A percentile compares a stretch with the other conserved stretches of the same genome.
These are phyloP conservation scores for Troides helena DNA, from an alignment of 2,888 invertebrate genomes.

Conservation along the genomic window DNA sequence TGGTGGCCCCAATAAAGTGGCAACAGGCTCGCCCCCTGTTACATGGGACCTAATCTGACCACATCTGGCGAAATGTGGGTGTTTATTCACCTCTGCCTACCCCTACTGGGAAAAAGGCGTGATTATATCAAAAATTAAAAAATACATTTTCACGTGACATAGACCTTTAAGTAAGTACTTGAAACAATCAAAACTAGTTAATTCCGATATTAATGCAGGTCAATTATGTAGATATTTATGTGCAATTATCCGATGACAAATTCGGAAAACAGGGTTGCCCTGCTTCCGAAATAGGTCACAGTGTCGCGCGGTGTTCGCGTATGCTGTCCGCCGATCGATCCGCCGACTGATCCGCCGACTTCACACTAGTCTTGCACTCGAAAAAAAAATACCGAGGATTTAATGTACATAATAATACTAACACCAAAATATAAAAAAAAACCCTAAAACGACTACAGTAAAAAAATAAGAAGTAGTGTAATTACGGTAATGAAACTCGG, in stretches of 20 bases:
- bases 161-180: background rate
- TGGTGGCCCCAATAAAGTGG: too few relatives aligned
- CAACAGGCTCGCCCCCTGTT: too few relatives aligned
- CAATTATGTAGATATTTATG: conserved; percentile 28
- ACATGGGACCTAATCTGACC: too few relatives aligned
- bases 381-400: background rate
- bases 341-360: conserved; percentile 43
- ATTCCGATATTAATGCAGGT: conserved; percentile 3
- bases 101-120: too few relatives aligned
- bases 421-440: background rate
- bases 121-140: too few relatives aligned
- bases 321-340: conserved; percentile 47
- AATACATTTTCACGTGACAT: too few relatives aligned
- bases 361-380: conserved; percentile 4
- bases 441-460: background rate
- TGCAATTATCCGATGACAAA: conserved; percentile 29
- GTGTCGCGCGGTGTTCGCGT: conserved; percentile 49
- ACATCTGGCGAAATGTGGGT: too few relatives aligned
- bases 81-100: too few relatives aligned
- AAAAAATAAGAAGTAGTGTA: too few relatives aligned
- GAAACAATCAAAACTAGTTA: conserved; percentile 21
- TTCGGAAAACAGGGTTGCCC: conserved; percentile 46
- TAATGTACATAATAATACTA: background rate
- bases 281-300: conserved; percentile 67
- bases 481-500: too few relatives aligned